Evolutionary conservation across 1,140 invertebrate genomes (phyloP).

Genomic region (Drosophila malerkotliana): DNA sequence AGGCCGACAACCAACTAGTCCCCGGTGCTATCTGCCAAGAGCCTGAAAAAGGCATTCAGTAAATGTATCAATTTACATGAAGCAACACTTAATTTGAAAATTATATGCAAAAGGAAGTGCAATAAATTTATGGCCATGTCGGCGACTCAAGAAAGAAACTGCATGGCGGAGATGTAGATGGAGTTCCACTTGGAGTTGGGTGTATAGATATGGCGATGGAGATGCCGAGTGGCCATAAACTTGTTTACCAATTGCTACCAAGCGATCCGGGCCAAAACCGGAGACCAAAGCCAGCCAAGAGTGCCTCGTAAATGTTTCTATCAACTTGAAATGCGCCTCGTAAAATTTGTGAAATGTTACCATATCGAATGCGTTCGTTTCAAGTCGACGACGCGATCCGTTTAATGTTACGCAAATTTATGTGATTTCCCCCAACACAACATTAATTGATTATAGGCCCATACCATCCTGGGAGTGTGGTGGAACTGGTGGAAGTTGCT

Average conservation of each 20-base stretch:
- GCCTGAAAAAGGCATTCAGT: conserved; percentile 24
- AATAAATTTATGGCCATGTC: conserved; percentile 70
- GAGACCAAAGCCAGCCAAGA: conserved; percentile 12
- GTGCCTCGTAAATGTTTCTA: conserved; percentile 71
- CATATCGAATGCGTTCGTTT: conserved; percentile 48
- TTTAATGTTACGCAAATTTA: conserved; percentile 77
- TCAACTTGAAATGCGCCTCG: conserved; percentile 73
- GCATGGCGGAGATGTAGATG: conserved; percentile 17
- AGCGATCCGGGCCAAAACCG: conserved; percentile 27
- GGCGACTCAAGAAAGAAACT: conserved; percentile 50
- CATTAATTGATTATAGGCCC: conserved; percentile 63
- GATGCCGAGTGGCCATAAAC: conserved; percentile 44
- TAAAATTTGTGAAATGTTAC: conserved; percentile 77
- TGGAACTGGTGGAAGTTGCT: conserved; percentile 8
- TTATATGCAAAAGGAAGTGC: conserved; percentile 75
- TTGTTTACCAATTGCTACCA: conserved; percentile 57
- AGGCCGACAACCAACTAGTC: conserved; percentile 10
- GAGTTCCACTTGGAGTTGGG: conserved; percentile 2
- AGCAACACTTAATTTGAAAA: conserved; percentile 76
- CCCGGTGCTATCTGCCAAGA: not conserved
- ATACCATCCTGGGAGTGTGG: not conserved
- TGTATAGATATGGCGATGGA: conserved; percentile 5
- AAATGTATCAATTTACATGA: conserved; percentile 72
- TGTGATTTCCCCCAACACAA: conserved; percentile 70
- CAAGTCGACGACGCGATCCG: conserved; percentile 53